Evolutionary conservation across 2,888 invertebrate species (phyloP), one percentile per base, ranked within the genome.

Genomic region (Nomada ferruginata): DNA sequence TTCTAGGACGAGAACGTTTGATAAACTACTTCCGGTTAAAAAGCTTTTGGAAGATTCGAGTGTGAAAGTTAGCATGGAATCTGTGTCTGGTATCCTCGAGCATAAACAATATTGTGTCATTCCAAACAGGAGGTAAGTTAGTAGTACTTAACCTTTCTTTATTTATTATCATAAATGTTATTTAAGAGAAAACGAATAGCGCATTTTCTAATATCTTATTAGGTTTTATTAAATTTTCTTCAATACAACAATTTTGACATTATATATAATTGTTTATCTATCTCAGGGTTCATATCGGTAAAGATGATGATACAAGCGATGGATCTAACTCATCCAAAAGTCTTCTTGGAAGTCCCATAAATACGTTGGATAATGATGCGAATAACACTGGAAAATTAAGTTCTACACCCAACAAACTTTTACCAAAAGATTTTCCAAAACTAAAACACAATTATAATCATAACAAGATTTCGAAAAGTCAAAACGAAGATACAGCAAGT

Each of bases 11-110:
- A 73, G 65, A 50, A 79, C 64, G 3, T 78, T 69, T n/a, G 81
- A 73, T 26, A 81, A 83, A 42, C 82, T 92, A 80, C 76, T 92
- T 44, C 92, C 92, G 47, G 69, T 73, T 13, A 72, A 65, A 42
- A 76, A 76, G 36, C 72, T 83, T 18, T 29, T 81, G 7, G 73
- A 92, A 68, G 93, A 93, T 42, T 92, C 93, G 9, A 88, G 91
- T 59, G 82, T 91, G 0, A 85, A 92, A 42, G 90, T 92, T 1
- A 93, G 92, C 85, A 91, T 91, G 42, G 92, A 93, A 76, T 93
- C 92, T 1, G 82, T 92, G 18, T 85, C 90, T n/a, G 66, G 89
- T 60, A 55, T 73, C 70, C 55, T 83, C 71, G 76, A 89, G 84
- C 76, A 92, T 42, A 83, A 69, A 59, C 80, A 86, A 44, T 83